Base-by-base conservation (phyloP, 1,140 invertebrate genomes). In the Phthorimaea operculella region DNA sequence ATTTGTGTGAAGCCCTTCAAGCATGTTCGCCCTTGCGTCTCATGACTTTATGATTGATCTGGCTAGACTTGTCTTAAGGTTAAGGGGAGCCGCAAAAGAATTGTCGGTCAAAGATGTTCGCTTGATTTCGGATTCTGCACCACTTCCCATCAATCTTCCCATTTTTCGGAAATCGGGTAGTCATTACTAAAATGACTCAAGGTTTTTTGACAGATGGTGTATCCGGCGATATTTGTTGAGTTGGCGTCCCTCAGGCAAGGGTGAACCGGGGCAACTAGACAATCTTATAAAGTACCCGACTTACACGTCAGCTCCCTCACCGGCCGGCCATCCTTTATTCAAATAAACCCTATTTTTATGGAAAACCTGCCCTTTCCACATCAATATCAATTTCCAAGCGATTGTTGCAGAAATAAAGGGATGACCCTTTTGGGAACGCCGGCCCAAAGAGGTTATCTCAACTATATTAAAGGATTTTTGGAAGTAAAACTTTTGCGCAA, bases 311-410 rank as follows among this genome's bases (percentile, higher is more conserved):
- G 64, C 55, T 58, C 72, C 67, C 66, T 57, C 59, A 63, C 72
- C 68, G 63, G 51, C 69, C 74, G 76, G 74, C 72, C 76, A 84
- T 84, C 81, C 78, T 83, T 84, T 84, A 84, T 84, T 84, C 76
- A 84, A 84, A 84, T 84, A 84, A 83, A 83, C 79, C 79, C 79
- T 84, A 83, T 84, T 84, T 84, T 84, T 84, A 84, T 84, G 79
- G 81, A 84, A 81, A 83, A 80, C 72, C 64, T 79, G 77, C 80
- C 80, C 80, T 83, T 81, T 80, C 73, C 74, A 74, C 81, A 84
- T 83, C 81, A 84, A 84, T 84, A 84, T 84, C 81, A 84, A 84
- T 84, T 84, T 84, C 78, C 72, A 61, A 69, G 78, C 75, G 79
- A 84, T 84, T 84, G 81, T 83, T 79, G 79, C 72, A 79, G 78